Evolutionary conservation across 2,888 invertebrate genomes (phyloP), one percentile per base, ranked within the genome.

Genomic region (Caradrina clavipalpis): DNA sequence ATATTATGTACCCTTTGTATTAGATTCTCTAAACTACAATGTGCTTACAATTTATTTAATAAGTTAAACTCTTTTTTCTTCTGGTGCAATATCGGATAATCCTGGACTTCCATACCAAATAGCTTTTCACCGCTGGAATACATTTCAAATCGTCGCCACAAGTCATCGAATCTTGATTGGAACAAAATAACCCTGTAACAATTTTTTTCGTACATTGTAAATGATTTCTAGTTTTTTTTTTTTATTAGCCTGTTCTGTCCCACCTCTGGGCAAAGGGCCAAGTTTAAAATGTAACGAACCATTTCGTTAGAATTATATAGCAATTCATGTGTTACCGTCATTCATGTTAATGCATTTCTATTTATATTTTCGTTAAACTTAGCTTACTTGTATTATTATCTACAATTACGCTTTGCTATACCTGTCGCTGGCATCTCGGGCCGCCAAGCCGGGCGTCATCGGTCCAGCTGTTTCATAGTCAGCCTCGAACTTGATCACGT

Each of bases 391-490:
- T 45, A 45, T 17, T 5, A 5, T 42, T 2, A 42, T 17, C 5
- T 45, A 45, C 17, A 17, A 45, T 17, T 19, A 22, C 19, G 19
- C 17, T 13, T 13, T 26, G 21, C 19, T 39, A 26, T 91, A 97
- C 95, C 98, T 97, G 91, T 98, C 98, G 84, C 98, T 98, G n/a
- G 99, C 99, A 92, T 99, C 99, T 80, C 98, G 96, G 0, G 99
- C 98, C 0, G 97, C 94, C 42, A 99, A 96, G 1, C 98, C 98
- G 7, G 97, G 97, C 0, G 98, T 97, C 98, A 98, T 98, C 0
- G 99, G 99, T 0, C 99, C 99, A 86, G 96, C 97, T 21, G 93
- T 86, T 17, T 97, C 97, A 87, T 97, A 98, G 85, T 98, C 98
- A 0, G 88, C 88, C 87, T 98, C 97, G 86, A 98, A 98, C 66